These are phyloP conservation scores for Pomacea maculata DNA, from an alignment of 1,140 invertebrate species.

Conservation along the genomic window DNA sequence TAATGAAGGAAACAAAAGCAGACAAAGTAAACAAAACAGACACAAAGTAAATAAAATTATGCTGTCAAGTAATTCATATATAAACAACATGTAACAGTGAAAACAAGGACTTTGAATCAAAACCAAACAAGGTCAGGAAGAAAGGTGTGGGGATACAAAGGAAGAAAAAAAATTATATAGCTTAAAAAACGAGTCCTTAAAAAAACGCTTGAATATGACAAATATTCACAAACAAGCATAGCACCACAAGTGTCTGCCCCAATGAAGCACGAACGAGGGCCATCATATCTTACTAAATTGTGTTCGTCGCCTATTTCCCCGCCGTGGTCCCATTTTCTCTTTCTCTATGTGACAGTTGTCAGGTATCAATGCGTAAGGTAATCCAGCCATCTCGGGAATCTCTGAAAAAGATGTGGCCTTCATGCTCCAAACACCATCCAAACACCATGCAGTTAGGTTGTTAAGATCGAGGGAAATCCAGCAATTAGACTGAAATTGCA, in stretches of 20 bases:
- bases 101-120: not conserved
- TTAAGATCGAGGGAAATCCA: not conserved
- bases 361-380: slow-evolving; percentile 21
- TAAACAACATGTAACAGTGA: not conserved
- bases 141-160: not conserved
- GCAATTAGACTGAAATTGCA: not conserved
- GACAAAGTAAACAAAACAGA: no score
- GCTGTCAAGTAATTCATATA: not conserved
- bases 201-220: no score
- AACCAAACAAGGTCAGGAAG: not conserved
- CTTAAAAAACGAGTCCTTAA: no score
- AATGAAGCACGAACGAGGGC: not conserved
- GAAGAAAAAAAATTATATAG: no score
- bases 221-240: not conserved
- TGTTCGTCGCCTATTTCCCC: slow-evolving; percentile 4
- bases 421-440: not conserved
- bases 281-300: slow-evolving; percentile 13
- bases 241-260: not conserved
- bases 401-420: slow-evolving; percentile 4
- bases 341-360: slow-evolving; percentile 17
- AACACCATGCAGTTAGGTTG: not conserved
- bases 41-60: not conserved
- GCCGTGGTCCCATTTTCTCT: slow-evolving; percentile 7
- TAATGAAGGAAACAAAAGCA: no score
- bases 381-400: not conserved